Percentiles rank a stretch among this genome's conserved stretches.
Conservation (phyloP, 2,797 vertebrate genomes). For the Gephyroberyx darwinii region DNA sequence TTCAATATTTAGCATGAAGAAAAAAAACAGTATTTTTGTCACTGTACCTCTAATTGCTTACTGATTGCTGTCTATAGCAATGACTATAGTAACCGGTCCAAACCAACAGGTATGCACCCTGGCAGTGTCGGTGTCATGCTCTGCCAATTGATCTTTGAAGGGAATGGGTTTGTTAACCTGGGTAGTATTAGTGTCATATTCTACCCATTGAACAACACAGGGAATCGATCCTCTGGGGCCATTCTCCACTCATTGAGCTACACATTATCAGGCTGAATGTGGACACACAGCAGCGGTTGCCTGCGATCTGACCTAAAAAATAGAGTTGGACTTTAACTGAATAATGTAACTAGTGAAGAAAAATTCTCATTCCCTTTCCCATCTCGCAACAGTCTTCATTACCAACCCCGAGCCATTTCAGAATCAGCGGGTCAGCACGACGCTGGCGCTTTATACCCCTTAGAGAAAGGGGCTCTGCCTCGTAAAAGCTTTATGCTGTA, state of each 20-base stretch:
- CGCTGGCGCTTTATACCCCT: constrained; percentile 59
- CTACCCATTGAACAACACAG: too few species aligned
- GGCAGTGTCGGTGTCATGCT: background rate
- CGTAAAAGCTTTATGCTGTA: constrained; percentile 66
- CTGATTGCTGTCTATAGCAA: too few species aligned
- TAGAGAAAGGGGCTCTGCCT: constrained; percentile 59
- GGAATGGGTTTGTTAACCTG: background rate
- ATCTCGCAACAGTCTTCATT: constrained; percentile 61
- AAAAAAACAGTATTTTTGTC: background rate
- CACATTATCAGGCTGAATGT: background rate
- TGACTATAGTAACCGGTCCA: too few species aligned
- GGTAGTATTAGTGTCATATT: too few species aligned
- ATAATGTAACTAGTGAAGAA: constrained; percentile 26
- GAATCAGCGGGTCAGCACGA: constrained; percentile 63
- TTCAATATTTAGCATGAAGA: background rate
- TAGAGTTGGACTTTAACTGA: constrained; percentile 46
- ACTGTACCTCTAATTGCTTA: too few species aligned
- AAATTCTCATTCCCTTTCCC: constrained; percentile 41
- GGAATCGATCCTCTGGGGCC: constrained; percentile 14
- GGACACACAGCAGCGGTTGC: background rate
- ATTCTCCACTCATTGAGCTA: constrained; percentile 18
- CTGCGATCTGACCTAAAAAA: constrained; percentile 21
- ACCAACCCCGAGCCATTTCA: constrained; percentile 46
- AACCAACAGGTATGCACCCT: background rate
- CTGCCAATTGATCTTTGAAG: too few species aligned